Base-by-base conservation (phyloP, 2,113 vertebrate genomes). In the Gasterosteus aculeatus region DNA sequence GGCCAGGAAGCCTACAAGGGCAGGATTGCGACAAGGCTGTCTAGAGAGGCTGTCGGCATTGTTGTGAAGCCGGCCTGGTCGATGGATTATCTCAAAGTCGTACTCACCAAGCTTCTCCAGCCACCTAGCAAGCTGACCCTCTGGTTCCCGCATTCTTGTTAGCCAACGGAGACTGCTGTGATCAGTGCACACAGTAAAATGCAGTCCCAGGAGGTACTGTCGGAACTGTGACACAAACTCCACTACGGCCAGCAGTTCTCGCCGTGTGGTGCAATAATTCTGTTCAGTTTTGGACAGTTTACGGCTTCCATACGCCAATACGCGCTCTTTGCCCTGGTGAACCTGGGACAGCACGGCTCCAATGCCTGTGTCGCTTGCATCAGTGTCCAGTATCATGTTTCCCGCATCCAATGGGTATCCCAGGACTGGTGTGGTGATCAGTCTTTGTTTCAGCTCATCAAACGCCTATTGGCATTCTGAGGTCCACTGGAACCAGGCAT, bases 251-350 rank as follows among this genome's bases (percentile, higher is more conserved):
- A 77, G 41, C 2, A 86, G 38, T 9, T 87, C 73, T 1, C 42
- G 22, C 42, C 68, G 0, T 15, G 70, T 81, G 0, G 72, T 80
- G 39, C 78, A 84, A 8, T 82, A 85, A 29, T 83, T 83, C 14
- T 72, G 73, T 31, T 85, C 69, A 9, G 75, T 31, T 15, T 35
- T 33, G 1, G 72, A 64, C 38, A 82, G 7, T 5, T 66, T 75
- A 9, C 26, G 18, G 6, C 83, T 88, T 0, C 75, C 60, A 53
- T 84, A 88, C 0, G 64, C 76, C 9, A 85, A 38, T 6, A 86
- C 71, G 1, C 39, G 1, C 7, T 83, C 70, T 2, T 1, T 10
- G 0, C 73, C 81, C 2, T 66, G 3, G 26, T 87, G 68, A 0
- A 77, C 6, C 44, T 85, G 72, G 0, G 56, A 85, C 0, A 77